These are phyloP conservation scores for Dioctria rufipes DNA, from an alignment of 2,888 invertebrate species.

Conservation along the genomic window DNA sequence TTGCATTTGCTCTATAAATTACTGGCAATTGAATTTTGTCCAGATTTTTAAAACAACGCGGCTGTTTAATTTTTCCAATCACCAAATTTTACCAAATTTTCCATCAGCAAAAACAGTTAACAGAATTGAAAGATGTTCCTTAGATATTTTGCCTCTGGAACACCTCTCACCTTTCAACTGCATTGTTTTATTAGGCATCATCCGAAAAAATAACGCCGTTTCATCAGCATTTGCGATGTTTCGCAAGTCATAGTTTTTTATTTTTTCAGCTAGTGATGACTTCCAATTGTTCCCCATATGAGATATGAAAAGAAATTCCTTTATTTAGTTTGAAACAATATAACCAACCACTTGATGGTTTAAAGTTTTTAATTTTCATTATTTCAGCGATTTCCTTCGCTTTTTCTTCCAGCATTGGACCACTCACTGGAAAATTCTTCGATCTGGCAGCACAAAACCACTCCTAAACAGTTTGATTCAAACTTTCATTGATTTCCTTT, in stretches of 20 bases:
- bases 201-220: neutral
- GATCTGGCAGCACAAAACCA: neutral
- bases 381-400: neutral
- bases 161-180: neutral
- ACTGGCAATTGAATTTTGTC: no score
- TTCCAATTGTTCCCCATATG: neutral
- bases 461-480: neutral
- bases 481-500: neutral
- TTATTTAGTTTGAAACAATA: neutral
- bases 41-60: no score
- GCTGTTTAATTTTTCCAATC: neutral
- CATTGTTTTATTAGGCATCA: conserved; percentile 6
- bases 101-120: neutral
- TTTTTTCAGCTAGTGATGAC: neutral
- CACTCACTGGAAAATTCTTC: neutral
- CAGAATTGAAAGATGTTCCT: neutral
- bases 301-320: neutral
- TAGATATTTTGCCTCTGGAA: neutral
- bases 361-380: neutral
- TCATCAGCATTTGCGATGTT: neutral
- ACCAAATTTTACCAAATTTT: neutral
- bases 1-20: no score
- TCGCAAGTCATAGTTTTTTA: neutral
- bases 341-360: neutral
- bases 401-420: neutral